Evolutionary conservation across 2,113 vertebrate species (phyloP), one percentile per base, ranked within the genome.

Genomic region (Corythoichthys intestinalis): DNA sequence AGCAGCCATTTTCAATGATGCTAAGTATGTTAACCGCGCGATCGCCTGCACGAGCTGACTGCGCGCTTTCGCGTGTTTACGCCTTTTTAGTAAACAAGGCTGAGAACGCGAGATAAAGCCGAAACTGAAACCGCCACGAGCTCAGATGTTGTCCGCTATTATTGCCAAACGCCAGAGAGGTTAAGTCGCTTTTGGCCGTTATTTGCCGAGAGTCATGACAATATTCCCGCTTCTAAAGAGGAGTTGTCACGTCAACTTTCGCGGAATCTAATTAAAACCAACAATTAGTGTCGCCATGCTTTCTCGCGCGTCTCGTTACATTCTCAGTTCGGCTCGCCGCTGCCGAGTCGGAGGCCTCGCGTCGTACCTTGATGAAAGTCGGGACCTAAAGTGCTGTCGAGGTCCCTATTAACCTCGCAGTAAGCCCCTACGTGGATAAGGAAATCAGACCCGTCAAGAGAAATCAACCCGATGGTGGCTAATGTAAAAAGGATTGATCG

Each of bases 1-100:
- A 46, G 81, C 81, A 74, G 71, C 73, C 66, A 79, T 89, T 88
- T 88, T 83, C 85, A 90, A 89, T 91, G 85, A 90, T 82, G 81
- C 73, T 35, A 58, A 35, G 58, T 60, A 60, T 83, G 83, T 79
- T 86, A 81, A 75, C 78, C 12, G 82, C 81, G 74, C 69, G 70
- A 79, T 72, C 79, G 83, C 70, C 65, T 83, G 77, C 34, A 64
- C 60, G 77, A 78, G 79, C 80, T 77, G 48, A 71, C 34, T 9
- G 58, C 37, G 39, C 62, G 64, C 48, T 68, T 79, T 69, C 11
- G 74, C 82, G 76, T 83, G 70, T 86, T 82, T 76, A 77, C 65
- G 73, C 46, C 61, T 77, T 72, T 75, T 79, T 83, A 81, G 84
- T 80, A 76, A 87, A 83, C 70, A 69, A 73, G 67, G 74, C 83